These are phyloP conservation scores for Gadopsis marmoratus DNA, from an alignment of 2,797 vertebrate genomes.

Conservation along the genomic window DNA sequence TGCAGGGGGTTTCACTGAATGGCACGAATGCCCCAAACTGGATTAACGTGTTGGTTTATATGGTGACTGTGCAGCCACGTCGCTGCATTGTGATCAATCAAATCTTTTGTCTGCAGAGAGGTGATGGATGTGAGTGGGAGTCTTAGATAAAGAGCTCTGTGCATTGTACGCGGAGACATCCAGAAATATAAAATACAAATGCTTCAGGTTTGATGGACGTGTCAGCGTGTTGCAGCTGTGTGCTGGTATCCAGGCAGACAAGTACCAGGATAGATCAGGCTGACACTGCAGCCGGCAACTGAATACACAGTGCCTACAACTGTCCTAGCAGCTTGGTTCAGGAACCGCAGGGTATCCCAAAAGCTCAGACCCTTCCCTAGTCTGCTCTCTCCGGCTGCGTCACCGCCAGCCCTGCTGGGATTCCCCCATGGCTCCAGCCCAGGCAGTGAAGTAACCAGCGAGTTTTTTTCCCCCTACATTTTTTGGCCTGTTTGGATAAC, in stretches of 20 bases:
- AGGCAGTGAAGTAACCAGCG: slow-evolving; percentile 76
- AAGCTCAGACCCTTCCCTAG: slow-evolving; percentile 51
- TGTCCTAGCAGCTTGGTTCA: slow-evolving; percentile 36
- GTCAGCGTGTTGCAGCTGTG: slow-evolving; percentile 63
- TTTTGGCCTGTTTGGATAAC: slow-evolving; percentile 78
- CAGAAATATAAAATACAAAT: slow-evolving; percentile 62
- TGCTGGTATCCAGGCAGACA: slow-evolving; percentile 74
- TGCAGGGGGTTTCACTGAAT: slow-evolving; percentile 51
- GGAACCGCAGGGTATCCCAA: slow-evolving; percentile 63
- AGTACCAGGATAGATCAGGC: slow-evolving; percentile 52
- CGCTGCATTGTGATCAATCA: slow-evolving; percentile 69
- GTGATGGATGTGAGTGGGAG: slow-evolving; percentile 41
- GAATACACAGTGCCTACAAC: slow-evolving; percentile 40
- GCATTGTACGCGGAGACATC: slow-evolving; percentile 31
- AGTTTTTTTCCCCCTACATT: slow-evolving; percentile 51
- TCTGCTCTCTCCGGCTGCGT: slow-evolving; percentile 51
- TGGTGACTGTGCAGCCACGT: slow-evolving; percentile 45
- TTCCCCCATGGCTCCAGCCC: slow-evolving; percentile 77
- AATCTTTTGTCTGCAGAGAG: slow-evolving; percentile 62
- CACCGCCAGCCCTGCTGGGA: slow-evolving; percentile 70
- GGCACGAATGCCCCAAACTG: slow-evolving; percentile 72
- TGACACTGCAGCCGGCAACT: slow-evolving; percentile 23
- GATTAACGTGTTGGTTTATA: slow-evolving; percentile 77
- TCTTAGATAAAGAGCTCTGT: slow-evolving; percentile 53
- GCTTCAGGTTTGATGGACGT: slow-evolving; percentile 62